phyloP scores from a whole-genome alignment of 1,140 invertebrate species.

The Brachionus sp. region DNA sequence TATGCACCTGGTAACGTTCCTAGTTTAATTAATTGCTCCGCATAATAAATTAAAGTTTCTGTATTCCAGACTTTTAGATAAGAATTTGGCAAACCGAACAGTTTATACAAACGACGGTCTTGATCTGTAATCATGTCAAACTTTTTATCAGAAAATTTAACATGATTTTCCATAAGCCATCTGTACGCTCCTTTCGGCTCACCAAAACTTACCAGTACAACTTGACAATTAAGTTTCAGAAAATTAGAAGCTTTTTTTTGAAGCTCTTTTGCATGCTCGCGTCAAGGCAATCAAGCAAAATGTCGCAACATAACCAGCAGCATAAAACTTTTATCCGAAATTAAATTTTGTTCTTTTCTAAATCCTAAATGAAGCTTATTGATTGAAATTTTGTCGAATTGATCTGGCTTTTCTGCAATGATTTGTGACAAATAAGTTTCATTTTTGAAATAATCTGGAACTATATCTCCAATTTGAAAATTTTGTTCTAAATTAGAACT shows the following conservation, averaged over 20 bases:
- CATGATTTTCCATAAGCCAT: conserved; percentile 26
- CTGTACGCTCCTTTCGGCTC: conserved; percentile 24
- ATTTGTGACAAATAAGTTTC: background rate
- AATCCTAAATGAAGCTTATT: background rate
- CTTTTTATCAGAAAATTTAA: background rate
- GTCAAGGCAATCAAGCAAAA: conserved; percentile 46
- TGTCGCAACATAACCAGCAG: conserved; percentile 21
- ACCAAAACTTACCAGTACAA: conserved; percentile 35
- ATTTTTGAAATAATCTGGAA: background rate
- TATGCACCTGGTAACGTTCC: conserved; percentile 8
- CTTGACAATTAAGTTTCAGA: conserved; percentile 10
- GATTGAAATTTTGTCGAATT: background rate
- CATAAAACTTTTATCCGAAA: background rate
- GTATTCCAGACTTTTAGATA: conserved; percentile 37
- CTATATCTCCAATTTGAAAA: background rate
- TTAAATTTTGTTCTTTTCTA: background rate
- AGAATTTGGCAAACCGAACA: conserved; percentile 6
- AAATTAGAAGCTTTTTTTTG: background rate
- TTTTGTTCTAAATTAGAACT: background rate
- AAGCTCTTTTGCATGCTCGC: conserved; percentile 26
- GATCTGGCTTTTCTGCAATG: background rate
- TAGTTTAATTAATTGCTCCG: background rate
- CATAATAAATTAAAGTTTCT: conserved; percentile 31
- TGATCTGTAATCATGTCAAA: conserved; percentile 36
- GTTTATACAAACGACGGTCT: background rate